Base-by-base conservation (phyloP, 2,888 invertebrate species). In the Cephus nigrinus region DNA sequence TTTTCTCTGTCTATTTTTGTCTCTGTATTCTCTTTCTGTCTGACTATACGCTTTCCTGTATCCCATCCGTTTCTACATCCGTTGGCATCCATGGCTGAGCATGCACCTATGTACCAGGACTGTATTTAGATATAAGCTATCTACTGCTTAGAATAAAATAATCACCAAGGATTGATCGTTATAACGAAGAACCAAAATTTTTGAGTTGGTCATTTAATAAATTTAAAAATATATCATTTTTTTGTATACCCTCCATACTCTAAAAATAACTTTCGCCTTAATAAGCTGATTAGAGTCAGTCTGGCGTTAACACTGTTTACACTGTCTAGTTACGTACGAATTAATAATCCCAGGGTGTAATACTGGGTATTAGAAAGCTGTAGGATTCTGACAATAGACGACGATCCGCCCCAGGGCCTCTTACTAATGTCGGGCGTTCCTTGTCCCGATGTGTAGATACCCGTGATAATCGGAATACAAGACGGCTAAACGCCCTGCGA, bases 401-500 rank as follows among this genome's bases (percentile, higher is more conserved):
- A 71, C 32, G 9, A 30, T 5, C 1, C 31, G 15, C 31, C 32
- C 31, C 71, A 30, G 12, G 12, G 15, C 71, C 5, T 71, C 32
- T 33, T 31, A 12, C 71, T 4, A 71, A 71, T 33, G 71, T 71
- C 12, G 32, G 71, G 40, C 75, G 69, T 40, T 78, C 75, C 40
- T 55, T 23, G 75, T 83, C 76, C 73, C 75, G 55, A 34, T 76
- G 74, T 77, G 80, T 83, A 85, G 81, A 82, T 79, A 82, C 79
- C 80, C 83, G 80, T 75, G 86, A 85, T 85, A 84, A 85, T 86
- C 84, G 84, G 80, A 80, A 84, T 84, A 81, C 85, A 85, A 81
- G 82, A 4, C 80, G 80, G 78, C 81, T 84, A 84, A 84, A 85
- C 80, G 80, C 81, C 82, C 84, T 80, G 83, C 80, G 81, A 80